phyloP scores from a whole-genome alignment of 2,797 vertebrate species.

The Scleropages formosus region DNA sequence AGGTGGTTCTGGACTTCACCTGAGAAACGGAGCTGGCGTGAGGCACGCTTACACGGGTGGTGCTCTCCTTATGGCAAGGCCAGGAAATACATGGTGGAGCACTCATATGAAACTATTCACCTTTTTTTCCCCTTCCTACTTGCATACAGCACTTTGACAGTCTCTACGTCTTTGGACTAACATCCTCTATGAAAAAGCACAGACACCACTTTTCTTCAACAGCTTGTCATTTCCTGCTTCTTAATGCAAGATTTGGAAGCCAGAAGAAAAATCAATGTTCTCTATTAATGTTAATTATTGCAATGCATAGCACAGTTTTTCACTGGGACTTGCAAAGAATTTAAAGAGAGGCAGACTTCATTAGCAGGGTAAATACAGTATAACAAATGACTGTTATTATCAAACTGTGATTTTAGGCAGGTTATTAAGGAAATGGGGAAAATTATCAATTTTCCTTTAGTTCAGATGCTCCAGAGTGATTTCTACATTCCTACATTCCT shows the following conservation, averaged over 20 bases:
- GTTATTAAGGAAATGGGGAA: background rate
- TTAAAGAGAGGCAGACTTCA: background rate
- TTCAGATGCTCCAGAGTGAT: background rate
- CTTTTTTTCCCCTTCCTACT: background rate
- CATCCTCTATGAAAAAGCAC: background rate
- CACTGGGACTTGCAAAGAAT: background rate
- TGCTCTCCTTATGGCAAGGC: background rate
- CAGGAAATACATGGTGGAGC: constrained; percentile 12
- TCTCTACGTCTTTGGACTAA: background rate
- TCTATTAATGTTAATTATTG: constrained; percentile 10
- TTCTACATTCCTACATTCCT: background rate
- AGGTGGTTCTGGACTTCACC: no score
- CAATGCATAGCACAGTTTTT: background rate
- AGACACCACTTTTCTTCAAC: background rate
- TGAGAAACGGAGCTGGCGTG: no score
- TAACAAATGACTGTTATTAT: background rate
- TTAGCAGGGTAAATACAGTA: constrained; percentile 7
- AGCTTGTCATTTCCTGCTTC: background rate
- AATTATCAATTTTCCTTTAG: background rate
- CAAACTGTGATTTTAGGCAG: background rate
- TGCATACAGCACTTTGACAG: background rate
- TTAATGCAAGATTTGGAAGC: background rate
- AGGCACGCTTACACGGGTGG: no score
- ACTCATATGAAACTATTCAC: background rate
- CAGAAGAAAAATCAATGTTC: background rate